These are phyloP conservation scores for Cherax destructor DNA, from an alignment of 1,140 invertebrate genomes.

Conservation along the genomic window DNA sequence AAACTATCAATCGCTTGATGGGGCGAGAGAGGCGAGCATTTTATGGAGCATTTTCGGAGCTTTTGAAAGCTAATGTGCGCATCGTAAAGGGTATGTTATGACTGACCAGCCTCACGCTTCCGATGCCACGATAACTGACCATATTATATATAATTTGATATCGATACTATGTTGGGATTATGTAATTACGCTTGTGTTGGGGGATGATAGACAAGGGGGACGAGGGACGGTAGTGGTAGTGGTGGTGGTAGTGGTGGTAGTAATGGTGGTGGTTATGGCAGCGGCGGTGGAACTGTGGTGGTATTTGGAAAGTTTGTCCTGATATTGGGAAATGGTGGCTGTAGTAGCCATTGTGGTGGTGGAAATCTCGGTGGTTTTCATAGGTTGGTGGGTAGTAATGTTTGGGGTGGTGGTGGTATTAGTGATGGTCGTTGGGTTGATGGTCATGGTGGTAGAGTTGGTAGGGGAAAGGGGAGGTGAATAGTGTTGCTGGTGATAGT, in stretches of 20 bases:
- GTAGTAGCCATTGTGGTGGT: too few relatives aligned
- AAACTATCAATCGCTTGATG: background rate
- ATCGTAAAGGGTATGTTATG: background rate
- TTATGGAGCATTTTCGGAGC: background rate
- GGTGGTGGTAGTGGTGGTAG: too few relatives aligned
- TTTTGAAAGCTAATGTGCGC: background rate
- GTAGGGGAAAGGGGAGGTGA: too few relatives aligned
- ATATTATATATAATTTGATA: background rate
- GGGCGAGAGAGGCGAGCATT: background rate
- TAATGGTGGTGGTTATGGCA: too few relatives aligned
- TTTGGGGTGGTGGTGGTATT: background rate
- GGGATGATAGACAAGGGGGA: background rate
- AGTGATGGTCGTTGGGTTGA: background rate
- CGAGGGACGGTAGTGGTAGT: background rate
- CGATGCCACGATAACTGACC: background rate
- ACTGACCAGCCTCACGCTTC: background rate
- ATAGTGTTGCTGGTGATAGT: too few relatives aligned
- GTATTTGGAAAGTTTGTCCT: too few relatives aligned
- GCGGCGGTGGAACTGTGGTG: too few relatives aligned
- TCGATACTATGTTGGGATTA: background rate
- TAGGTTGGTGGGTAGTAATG: too few relatives aligned
- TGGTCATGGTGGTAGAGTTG: background rate
- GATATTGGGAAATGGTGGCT: too few relatives aligned
- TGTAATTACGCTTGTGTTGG: background rate
- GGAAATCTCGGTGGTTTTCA: too few relatives aligned